A percentile compares a stretch with the other conserved stretches of the same genome.
These are phyloP conservation scores for Boulengeromyrus knoepffleri DNA, from an alignment of 2,113 vertebrate genomes.

Conservation along the genomic window DNA sequence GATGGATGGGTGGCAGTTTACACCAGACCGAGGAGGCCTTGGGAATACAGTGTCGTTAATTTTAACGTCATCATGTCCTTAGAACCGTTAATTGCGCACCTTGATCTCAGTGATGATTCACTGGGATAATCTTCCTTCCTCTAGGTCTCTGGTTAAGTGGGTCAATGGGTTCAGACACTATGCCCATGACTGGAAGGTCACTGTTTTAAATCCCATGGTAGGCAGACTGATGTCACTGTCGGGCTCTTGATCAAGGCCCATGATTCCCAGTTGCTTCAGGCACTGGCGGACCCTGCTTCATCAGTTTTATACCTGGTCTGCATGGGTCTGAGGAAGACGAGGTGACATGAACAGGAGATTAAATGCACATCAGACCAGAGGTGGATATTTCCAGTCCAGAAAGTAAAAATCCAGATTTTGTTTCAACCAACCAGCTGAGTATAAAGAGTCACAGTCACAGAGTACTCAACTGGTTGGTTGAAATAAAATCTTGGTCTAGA, in stretches of 20 bases:
- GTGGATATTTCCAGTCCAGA: too few species aligned
- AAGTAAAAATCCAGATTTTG: too few species aligned
- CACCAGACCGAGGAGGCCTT: not conserved
- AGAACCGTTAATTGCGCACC: constrained; percentile 3
- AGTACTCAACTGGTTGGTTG: too few species aligned
- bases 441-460: too few species aligned
- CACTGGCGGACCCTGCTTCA: not conserved
- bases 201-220: not conserved
- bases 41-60: not conserved
- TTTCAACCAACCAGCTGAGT: too few species aligned
- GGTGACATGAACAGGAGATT: not conserved
- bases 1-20: not conserved
- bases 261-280: not conserved
- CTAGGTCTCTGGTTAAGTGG: not conserved
- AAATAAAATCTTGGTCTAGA: too few species aligned
- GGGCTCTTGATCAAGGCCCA: not conserved
- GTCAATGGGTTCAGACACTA: not conserved
- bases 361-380: not conserved
- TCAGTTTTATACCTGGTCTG: not conserved
- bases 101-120: not conserved
- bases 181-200: not conserved
- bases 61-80: constrained; percentile 13
- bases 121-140: not conserved
- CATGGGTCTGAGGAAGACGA: not conserved
- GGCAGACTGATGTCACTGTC: not conserved